Base-by-base conservation (phyloP, 2,797 vertebrate genomes). In the Scarus forsteni region DNA sequence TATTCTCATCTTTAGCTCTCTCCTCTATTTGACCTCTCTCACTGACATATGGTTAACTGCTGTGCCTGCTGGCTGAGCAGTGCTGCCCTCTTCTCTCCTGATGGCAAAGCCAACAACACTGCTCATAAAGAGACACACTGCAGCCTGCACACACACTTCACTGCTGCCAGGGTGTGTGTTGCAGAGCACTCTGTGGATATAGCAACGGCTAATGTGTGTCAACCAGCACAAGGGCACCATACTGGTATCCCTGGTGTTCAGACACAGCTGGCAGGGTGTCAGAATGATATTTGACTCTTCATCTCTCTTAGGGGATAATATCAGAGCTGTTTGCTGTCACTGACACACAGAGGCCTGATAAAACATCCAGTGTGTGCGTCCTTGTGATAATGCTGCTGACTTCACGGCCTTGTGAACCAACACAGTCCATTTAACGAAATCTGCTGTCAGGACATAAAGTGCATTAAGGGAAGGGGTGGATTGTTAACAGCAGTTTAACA, bases 1-100 rank as follows among this genome's bases (percentile, higher is more conserved):
- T 84, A 67, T 70, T 53, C 42, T 40, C 3, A 13, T 70, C 84
- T 70, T 65, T 59, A 59, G 65, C 7, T 82, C 81, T 73, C 79
- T 85, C 77, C 77, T 78, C 84, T 83, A 78, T 77, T 85, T 77
- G 60, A 86, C 88, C 88, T 84, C 79, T 77, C 86, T 80, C 71
- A 57, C 66, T 66, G 82, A 73, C 79, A 75, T 70, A 90, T 79
- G 81, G 81, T 77, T 88, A 90, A 88, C 76, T 79, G 83, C 77
- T 79, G 73, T 66, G 87, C 77, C 81, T 89, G 77, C 81, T 52
- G 80, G 80, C 72, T 81, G 76, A 80, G 80, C 75, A 75, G 44
- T 50, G 78, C 77, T 84, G 73, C 73, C 80, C 78, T 83, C 82
- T 75, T 66, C 75, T 66, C 56, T 73, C 58, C 67, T 19, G 35